Conservation (phyloP, 2,797 vertebrate species). For the Trematomus bernacchii region DNA sequence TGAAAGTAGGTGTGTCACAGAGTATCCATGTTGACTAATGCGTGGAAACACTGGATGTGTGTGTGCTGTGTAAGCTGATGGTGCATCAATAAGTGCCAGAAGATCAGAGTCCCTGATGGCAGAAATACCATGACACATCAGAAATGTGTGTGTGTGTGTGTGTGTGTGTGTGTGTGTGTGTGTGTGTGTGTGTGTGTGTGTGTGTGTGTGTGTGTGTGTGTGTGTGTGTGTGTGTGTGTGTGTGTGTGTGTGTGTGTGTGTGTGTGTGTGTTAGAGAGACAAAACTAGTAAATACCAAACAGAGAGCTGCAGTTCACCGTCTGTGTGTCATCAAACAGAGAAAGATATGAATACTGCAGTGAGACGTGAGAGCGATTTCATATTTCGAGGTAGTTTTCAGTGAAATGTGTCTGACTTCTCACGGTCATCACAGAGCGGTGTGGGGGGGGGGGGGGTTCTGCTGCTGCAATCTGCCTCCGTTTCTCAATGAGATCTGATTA, state of each 20-base stretch:
- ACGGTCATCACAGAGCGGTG: slow-evolving; percentile 24
- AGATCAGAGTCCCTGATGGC: background rate
- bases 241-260: background rate
- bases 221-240: slow-evolving; percentile 3
- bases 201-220: background rate
- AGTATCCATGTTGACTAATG: too few relatives aligned
- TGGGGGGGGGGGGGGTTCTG: slow-evolving; percentile 21
- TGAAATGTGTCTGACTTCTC: slow-evolving; percentile 36
- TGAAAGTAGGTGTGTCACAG: background rate
- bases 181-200: slow-evolving; percentile 6
- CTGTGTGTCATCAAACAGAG: slow-evolving; percentile 36
- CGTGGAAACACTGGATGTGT: background rate
- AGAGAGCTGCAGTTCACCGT: slow-evolving; percentile 11
- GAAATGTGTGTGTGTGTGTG: slow-evolving; percentile 2
- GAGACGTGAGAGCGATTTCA: slow-evolving; percentile 44
- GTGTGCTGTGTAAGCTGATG: background rate
- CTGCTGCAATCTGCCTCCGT: slow-evolving; percentile 51
- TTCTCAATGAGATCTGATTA: slow-evolving; percentile 48
- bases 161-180: background rate
- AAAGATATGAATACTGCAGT: slow-evolving; percentile 23
- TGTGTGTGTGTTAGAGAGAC: background rate
- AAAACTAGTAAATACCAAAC: slow-evolving; percentile 19
- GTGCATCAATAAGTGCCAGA: slow-evolving; percentile 1
- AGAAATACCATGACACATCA: background rate
- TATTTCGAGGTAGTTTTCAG: slow-evolving; percentile 51